phyloP scores from a whole-genome alignment of 2,797 vertebrate genomes.

The Ambastaia sidthimunki region DNA sequence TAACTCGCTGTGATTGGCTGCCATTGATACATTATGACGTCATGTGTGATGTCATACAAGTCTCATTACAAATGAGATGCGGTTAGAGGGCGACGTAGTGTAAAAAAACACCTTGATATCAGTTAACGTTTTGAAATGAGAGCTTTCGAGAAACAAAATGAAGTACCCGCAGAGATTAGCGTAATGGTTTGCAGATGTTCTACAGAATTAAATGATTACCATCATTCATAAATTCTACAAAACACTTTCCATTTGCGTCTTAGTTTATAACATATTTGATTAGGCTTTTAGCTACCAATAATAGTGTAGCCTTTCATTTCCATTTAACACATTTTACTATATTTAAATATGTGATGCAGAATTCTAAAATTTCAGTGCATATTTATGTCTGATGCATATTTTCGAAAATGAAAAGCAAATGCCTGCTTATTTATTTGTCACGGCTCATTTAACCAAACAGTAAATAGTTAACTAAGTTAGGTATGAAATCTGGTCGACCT shows the following conservation, averaged over 20 bases:
- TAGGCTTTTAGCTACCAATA: too few species aligned
- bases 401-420: not conserved
- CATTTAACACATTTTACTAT: not conserved
- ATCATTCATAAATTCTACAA: not conserved
- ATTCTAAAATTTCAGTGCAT: not conserved
- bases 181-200: not conserved
- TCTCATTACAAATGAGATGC: not conserved
- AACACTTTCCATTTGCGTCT: not conserved
- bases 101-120: not conserved
- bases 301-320: not conserved
- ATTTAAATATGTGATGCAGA: not conserved
- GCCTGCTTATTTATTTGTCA: not conserved
- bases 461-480: not conserved
- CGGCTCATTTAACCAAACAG: not conserved
- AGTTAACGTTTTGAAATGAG: not conserved
- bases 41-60: conserved; percentile 3
- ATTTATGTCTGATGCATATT: not conserved
- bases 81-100: not conserved
- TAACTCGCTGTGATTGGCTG: not conserved
- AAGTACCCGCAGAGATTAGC: not conserved
- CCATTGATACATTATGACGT: conserved; percentile 19
- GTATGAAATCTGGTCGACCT: too few species aligned
- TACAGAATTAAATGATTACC: not conserved
- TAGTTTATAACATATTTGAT: not conserved
- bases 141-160: not conserved